Conservation (phyloP, 2,888 invertebrate genomes). For the Mayetiola destructor region DNA sequence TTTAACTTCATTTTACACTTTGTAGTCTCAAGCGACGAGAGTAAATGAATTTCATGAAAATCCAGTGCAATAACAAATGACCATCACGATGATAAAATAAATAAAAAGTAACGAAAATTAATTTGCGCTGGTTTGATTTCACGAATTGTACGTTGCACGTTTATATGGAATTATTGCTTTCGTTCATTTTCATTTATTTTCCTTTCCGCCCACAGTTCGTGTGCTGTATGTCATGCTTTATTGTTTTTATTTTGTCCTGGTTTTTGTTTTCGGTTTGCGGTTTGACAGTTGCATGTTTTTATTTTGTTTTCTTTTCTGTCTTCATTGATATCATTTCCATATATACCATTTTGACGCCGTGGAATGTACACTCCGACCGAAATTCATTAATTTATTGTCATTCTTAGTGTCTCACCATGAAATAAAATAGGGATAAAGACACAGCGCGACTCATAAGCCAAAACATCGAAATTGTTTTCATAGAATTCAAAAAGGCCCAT, state of each 20-base stretch:
- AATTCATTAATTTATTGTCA: too few species aligned
- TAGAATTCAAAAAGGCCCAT: too few species aligned
- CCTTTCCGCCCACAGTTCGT: constrained; percentile 9
- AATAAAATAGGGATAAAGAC: too few species aligned
- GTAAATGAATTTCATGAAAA: constrained; percentile 2
- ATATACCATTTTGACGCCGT: too few species aligned
- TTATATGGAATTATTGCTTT: constrained; percentile 4
- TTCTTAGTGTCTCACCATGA: too few species aligned
- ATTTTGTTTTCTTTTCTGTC: not conserved
- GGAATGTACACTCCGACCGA: too few species aligned
- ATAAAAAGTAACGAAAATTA: not conserved
- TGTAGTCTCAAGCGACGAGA: not conserved
- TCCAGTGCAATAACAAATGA: not conserved
- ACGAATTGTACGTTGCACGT: too few species aligned
- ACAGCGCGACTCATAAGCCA: too few species aligned
- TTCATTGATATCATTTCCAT: too few species aligned
- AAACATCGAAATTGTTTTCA: too few species aligned
- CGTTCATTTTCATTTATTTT: not conserved
- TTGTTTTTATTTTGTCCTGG: not conserved
- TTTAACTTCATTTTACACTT: not conserved
- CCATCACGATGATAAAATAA: constrained; percentile 4
- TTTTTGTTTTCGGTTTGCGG: not conserved
- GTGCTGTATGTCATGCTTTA: not conserved
- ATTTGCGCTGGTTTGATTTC: constrained; percentile 6
- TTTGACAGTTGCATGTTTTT: not conserved